Evolutionary conservation across 1,140 invertebrate species (phyloP).

Genomic region (Solenopsis fugax): DNA sequence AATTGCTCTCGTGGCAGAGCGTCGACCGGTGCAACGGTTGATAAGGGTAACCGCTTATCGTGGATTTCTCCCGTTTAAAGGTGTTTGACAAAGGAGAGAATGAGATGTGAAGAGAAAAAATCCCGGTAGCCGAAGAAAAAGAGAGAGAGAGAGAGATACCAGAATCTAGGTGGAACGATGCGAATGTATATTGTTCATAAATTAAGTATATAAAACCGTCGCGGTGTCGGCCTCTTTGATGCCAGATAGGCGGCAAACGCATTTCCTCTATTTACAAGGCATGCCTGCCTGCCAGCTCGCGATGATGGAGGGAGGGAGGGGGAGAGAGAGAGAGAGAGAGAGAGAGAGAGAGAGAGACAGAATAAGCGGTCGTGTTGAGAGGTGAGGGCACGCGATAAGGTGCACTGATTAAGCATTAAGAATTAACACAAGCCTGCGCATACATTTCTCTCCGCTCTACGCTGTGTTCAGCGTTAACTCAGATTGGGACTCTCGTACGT

Average conservation of each 20-base stretch:
- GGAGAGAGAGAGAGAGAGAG: conserved; percentile 11
- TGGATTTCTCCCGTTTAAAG: conserved; percentile 47
- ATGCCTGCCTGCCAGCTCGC: conserved; percentile 55
- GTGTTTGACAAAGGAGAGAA: conserved; percentile 31
- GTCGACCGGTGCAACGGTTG: conserved; percentile 55
- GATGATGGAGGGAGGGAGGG: conserved; percentile 28
- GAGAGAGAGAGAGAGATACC: conserved; percentile 71
- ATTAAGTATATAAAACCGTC: conserved; percentile 84
- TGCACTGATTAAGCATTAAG: conserved; percentile 78
- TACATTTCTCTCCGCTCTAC: conserved; percentile 64
- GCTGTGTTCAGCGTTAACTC: background rate
- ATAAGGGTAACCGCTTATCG: conserved; percentile 72
- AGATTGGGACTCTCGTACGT: background rate
- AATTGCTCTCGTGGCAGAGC: conserved; percentile 61
- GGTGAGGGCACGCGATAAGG: conserved; percentile 72
- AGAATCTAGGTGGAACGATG: conserved; percentile 79
- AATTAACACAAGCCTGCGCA: conserved; percentile 74
- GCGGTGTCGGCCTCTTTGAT: conserved; percentile 82
- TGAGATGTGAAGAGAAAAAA: conserved; percentile 5
- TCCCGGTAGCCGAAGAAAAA: conserved; percentile 7
- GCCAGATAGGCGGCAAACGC: conserved; percentile 78
- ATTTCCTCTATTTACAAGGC: conserved; percentile 80
- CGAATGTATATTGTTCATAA: conserved; percentile 83
- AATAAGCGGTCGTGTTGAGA: conserved; percentile 20
- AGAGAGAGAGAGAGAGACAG: conserved; percentile 11